These are phyloP conservation scores for Pimpla rufipes DNA, from an alignment of 2,888 invertebrate species.

Conservation along the genomic window DNA sequence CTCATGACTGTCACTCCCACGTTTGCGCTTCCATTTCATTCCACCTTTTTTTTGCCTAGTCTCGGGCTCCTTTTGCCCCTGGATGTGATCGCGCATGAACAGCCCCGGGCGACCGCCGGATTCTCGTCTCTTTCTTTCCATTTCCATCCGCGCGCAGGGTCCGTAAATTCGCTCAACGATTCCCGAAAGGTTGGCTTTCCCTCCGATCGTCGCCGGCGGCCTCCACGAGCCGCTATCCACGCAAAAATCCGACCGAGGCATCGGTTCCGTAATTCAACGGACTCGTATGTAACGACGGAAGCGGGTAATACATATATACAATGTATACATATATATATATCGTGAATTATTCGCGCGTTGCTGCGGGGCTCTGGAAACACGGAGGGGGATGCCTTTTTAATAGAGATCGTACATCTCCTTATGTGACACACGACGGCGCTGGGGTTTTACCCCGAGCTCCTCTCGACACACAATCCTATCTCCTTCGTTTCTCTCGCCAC, in stretches of 20 bases:
- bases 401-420: background rate
- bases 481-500: constrained; percentile 10
- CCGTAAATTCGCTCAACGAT: background rate
- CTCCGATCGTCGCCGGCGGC: background rate
- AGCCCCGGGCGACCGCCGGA: background rate
- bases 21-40: background rate
- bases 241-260: background rate
- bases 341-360: background rate
- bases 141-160: background rate
- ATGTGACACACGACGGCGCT: background rate
- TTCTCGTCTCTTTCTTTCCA: background rate
- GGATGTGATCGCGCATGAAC: background rate
- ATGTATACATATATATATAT: background rate
- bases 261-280: background rate
- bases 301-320: background rate
- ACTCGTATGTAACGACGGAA: background rate
- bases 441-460: constrained; percentile 13
- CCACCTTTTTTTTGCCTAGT: background rate
- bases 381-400: background rate
- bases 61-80: background rate
- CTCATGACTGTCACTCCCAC: background rate
- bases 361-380: background rate
- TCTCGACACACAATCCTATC: constrained; percentile 10
- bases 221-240: background rate
- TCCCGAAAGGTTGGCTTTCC: background rate